A percentile compares a stretch with the other conserved stretches of the same genome.
Evolutionary conservation across 1,140 invertebrate genomes (phyloP).

Genomic region (Tetramorium alpestre): DNA sequence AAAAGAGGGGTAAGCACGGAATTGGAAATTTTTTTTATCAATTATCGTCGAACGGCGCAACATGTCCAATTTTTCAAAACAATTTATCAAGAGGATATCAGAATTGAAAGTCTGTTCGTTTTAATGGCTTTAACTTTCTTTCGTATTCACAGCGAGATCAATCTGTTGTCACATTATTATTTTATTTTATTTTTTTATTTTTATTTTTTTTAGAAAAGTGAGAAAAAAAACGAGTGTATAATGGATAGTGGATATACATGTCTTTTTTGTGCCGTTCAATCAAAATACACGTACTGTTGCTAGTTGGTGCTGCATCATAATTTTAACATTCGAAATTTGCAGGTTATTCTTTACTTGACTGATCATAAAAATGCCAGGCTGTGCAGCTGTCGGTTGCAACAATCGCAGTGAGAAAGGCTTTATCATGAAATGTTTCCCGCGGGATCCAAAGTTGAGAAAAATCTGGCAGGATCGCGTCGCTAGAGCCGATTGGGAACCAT

Average conservation of each 20-base stretch:
- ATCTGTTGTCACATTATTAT: neutral
- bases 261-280: neutral
- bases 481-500: slow-evolving; percentile 83
- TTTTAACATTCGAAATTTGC: slow-evolving; percentile 12
- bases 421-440: slow-evolving; percentile 84
- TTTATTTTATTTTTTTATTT: no score
- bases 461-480: slow-evolving; percentile 82
- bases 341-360: slow-evolving; percentile 23
- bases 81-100: neutral
- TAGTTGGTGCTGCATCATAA: neutral
- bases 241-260: no score
- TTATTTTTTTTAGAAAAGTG: neutral
- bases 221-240: neutral
- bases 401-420: slow-evolving; percentile 84
- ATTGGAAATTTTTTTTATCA: neutral
- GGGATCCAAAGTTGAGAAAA: slow-evolving; percentile 79
- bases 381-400: slow-evolving; percentile 83
- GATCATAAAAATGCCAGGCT: slow-evolving; percentile 80
- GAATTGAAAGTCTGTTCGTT: neutral
- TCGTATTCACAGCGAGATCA: neutral
- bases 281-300: neutral
- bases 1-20: neutral
- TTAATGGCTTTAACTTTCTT: neutral
- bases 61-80: neutral
- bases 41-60: neutral